Evolutionary conservation across 2,888 invertebrate genomes (phyloP), one percentile per base, ranked within the genome.

Genomic region (Thereva unica): DNA sequence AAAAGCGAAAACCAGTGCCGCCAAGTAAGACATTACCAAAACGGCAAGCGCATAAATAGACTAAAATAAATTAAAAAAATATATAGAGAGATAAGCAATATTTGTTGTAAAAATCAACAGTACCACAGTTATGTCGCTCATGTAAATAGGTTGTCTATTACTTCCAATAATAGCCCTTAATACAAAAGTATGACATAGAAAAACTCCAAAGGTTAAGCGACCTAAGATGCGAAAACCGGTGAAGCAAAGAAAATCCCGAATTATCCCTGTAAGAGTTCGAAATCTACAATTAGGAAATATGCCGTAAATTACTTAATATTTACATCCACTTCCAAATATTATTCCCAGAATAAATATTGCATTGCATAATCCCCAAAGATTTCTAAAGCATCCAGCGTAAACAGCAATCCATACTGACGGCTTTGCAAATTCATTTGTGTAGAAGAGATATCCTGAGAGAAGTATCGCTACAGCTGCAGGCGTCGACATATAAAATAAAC

Each of bases 401-500:
- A 61, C 10, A 34, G 64, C 56, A 47, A 64, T 59, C 67, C 66
- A 69, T 35, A 69, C 5, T 6, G 66, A 37, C 10, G 69, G 69
- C 52, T 67, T 66, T 44, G 37, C 50, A 42, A 64, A 69, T 9
- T 69, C 59, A 42, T 44, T 56, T 54, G 12, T 57, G 49, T 69
- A 69, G 47, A 69, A 69, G 35, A 67, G 10, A 10, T 53, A 54
- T 8, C 53, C 67, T 4, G 64, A 64, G 2, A 56, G 10, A 7
- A 69, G 35, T 9, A 64, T 12, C 12, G 59, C 3, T 34, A 66
- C n/a, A 4, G 50, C 59, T 1, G 44, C 40, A 9, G 66, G 65
- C 6, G 6, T 49, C n/a, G 49, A 49, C 7, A 49, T 6, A 6
- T 12, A 49, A 7, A 7, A 49, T 10, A 49, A 6, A 49, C 4